A percentile compares a stretch with the other conserved stretches of the same genome.
Conservation (phyloP, 2,888 invertebrate species). For the Chrysolina americana region DNA sequence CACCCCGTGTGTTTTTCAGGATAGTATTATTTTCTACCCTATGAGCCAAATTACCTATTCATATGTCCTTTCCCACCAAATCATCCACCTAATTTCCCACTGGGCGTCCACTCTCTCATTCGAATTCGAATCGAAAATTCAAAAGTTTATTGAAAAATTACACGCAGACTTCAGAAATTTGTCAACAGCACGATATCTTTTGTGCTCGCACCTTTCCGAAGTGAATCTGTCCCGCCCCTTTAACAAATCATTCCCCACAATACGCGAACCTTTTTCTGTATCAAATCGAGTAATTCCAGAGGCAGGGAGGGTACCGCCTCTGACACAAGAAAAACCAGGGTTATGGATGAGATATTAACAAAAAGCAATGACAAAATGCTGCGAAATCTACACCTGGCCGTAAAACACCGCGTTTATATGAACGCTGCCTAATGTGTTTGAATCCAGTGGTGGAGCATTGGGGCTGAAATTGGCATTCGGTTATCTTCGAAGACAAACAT, state of each 20-base stretch:
- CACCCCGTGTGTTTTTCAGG: not conserved
- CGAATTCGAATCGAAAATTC: constrained; percentile 54
- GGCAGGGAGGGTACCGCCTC: constrained; percentile 66
- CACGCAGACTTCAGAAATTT: constrained; percentile 63
- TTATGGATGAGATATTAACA: constrained; percentile 54
- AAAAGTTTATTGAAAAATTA: constrained; percentile 64
- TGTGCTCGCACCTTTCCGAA: constrained; percentile 61
- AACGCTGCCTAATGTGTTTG: constrained; percentile 25
- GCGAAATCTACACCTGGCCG: constrained; percentile 59
- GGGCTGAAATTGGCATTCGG: constrained; percentile 4
- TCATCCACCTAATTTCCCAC: constrained; percentile 38
- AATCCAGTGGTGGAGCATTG: constrained; percentile 29
- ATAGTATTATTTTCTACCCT: not conserved
- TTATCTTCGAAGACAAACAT: no score
- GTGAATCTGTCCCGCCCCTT: constrained; percentile 60
- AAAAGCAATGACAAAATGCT: constrained; percentile 55
- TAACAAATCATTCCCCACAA: constrained; percentile 64
- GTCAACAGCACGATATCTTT: constrained; percentile 64
- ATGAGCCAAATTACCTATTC: constrained; percentile 41
- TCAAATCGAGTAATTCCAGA: constrained; percentile 70
- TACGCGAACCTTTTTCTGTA: constrained; percentile 64
- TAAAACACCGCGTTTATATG: constrained; percentile 49
- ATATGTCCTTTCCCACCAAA: constrained; percentile 38
- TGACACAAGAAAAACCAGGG: constrained; percentile 59
- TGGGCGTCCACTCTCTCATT: constrained; percentile 43